These are phyloP conservation scores for Agrotis puta DNA, from an alignment of 2,888 invertebrate species.

Conservation along the genomic window DNA sequence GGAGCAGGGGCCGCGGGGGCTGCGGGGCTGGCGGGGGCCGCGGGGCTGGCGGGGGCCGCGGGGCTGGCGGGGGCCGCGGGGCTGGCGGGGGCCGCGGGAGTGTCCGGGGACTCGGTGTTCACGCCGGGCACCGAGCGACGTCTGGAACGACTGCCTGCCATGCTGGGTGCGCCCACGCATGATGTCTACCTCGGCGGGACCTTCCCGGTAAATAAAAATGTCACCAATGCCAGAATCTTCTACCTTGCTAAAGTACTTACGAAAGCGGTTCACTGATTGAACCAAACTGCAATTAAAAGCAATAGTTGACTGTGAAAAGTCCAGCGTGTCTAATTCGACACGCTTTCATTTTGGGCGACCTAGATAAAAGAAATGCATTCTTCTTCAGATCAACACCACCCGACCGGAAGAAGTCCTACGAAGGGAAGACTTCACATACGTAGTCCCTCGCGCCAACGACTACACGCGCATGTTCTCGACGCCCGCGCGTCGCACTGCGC, in stretches of 20 bases:
- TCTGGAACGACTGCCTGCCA: conserved; percentile 85
- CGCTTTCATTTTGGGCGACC: neutral
- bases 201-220: conserved; percentile 86
- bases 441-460: conserved; percentile 91
- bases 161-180: conserved; percentile 87
- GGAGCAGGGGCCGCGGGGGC: conserved; percentile 30
- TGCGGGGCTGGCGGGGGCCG: conserved; percentile 49
- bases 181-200: conserved; percentile 97
- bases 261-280: neutral
- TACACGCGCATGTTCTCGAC: conserved; percentile 90
- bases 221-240: neutral
- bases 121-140: conserved; percentile 87
- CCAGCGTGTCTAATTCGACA: neutral
- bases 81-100: conserved; percentile 60
- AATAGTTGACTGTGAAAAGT: neutral
- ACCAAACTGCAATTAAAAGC: neutral
- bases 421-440: conserved; percentile 90
- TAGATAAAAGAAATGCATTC: neutral
- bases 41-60: conserved; percentile 14
- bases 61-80: conserved; percentile 64
- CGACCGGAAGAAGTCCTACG: conserved; percentile 83
- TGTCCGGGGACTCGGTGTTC: conserved; percentile 71
- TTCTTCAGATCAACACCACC: conserved; percentile 64
- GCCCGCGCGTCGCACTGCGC: conserved; percentile 84
- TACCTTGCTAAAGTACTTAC: too few species aligned